A percentile compares a stretch with the other conserved stretches of the same genome.
phyloP scores from a whole-genome alignment of 2,113 vertebrate species.

The Forbesichthys papilliferus region DNA sequence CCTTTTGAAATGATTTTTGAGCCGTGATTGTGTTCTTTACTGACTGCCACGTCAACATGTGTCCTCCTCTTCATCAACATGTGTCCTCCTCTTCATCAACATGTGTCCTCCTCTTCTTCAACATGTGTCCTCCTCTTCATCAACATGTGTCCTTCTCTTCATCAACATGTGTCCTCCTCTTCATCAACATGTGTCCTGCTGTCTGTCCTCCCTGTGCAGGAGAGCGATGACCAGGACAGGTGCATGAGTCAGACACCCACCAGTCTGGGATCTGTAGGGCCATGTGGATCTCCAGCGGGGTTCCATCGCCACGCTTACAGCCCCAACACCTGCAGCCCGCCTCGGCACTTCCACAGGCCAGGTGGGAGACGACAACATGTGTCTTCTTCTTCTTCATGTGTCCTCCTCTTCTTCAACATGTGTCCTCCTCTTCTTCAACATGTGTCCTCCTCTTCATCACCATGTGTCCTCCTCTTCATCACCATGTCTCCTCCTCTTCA shows the following conservation, averaged over 20 bases:
- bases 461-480: not conserved
- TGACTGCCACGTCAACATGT: no score
- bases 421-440: no score
- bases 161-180: no score
- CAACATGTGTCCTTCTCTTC: no score
- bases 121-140: no score
- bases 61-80: no score
- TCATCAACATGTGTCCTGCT: no score
- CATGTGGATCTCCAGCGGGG: conserved; percentile 77
- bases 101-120: no score
- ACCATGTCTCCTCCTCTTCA: no score
- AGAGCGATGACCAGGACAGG: conserved; percentile 83
- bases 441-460: not conserved
- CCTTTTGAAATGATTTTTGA: no score
- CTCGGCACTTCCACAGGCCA: conserved; percentile 96
- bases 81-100: no score
- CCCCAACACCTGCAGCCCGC: conserved; percentile 87
- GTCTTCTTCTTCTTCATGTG: not conserved
- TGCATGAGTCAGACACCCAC: conserved; percentile 85
- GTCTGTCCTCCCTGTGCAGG: conserved; percentile 63
- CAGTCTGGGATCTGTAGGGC: conserved; percentile 80
- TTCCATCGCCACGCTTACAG: conserved; percentile 91
- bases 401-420: conserved; percentile 3
- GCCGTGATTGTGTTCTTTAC: no score
- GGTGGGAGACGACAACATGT: conserved; percentile 76